Evolutionary conservation across 2,888 invertebrate species (phyloP), one percentile per base, ranked within the genome.

Genomic region (Calephelis perditalis): DNA sequence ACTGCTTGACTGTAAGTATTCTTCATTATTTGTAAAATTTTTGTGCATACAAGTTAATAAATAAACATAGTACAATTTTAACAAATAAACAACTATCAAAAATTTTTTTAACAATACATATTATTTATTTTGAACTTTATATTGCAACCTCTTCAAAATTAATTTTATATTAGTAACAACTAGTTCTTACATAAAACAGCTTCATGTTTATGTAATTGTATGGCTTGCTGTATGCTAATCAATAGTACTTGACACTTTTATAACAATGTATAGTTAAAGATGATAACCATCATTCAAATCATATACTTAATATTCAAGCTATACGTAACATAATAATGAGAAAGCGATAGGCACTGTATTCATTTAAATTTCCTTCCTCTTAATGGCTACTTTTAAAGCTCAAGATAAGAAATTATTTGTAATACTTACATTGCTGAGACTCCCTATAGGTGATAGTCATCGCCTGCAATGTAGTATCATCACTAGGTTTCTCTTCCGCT

Each of bases 401-500:
- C 6, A 40, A 52, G 10, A 35, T 52, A 56, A n/a, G 49, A 43
- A 54, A 26, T 60, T 46, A 52, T 46, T 12, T 43, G 37, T 35
- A 37, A 55, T 55, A 91, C 95, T 93, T 92, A 98, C 98, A 92
- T 86, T 96, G 95, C 74, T 97, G 96, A 76, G 96, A 93, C 89
- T 99, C 99, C 74, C 97, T 92, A 81, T 97, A 99, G 77, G 97
- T 98, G 74, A 98, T 96, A 60, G 97, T 96, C 93, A 99, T 96
- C 10, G 98, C 98, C 84, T 98, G 98, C 49, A 99, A 91, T 7
- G 98, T 98, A 46, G 96, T 94, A 77, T 99, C 99, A 79, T 99
- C 99, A 61, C 94, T 94, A 3, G 97, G 97, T 60, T 94, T 94
- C 75, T 95, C 95, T 7, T 93, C 92, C n/a, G 95, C 93, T 44